Evolutionary conservation across 2,888 invertebrate species (phyloP).

Genomic region (Ferdinandea cuprea): DNA sequence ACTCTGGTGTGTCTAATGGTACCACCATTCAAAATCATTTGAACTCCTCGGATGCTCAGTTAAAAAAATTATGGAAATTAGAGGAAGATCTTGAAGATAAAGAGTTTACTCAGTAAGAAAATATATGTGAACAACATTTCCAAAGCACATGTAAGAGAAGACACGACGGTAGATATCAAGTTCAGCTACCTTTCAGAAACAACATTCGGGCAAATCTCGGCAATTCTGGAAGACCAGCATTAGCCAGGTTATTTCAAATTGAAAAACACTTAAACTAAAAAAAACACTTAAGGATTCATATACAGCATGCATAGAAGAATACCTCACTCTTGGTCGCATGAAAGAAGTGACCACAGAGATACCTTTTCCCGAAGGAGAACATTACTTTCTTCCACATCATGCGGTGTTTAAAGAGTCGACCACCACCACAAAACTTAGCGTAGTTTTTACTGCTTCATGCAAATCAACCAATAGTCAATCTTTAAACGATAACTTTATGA

Average conservation of each 20-base stretch:
- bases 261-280: background rate
- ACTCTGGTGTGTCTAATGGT: background rate
- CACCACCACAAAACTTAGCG: conserved; percentile 7
- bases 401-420: background rate
- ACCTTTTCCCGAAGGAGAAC: background rate
- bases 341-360: background rate
- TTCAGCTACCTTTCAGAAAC: background rate
- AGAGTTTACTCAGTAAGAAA: background rate
- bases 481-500: too few relatives aligned
- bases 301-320: too few relatives aligned
- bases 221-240: background rate
- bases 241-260: background rate
- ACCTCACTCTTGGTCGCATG: background rate
- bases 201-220: background rate
- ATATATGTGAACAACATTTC: too few relatives aligned
- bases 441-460: too few relatives aligned
- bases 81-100: background rate
- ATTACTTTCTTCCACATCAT: background rate
- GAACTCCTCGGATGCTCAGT: background rate
- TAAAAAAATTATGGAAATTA: background rate
- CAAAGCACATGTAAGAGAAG: background rate
- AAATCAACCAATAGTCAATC: too few relatives aligned
- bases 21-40: background rate
- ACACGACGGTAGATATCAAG: background rate
- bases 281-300: background rate